Conservation (phyloP, 92 coral and sea anemone species). For the Diadumene lineata region DNA sequence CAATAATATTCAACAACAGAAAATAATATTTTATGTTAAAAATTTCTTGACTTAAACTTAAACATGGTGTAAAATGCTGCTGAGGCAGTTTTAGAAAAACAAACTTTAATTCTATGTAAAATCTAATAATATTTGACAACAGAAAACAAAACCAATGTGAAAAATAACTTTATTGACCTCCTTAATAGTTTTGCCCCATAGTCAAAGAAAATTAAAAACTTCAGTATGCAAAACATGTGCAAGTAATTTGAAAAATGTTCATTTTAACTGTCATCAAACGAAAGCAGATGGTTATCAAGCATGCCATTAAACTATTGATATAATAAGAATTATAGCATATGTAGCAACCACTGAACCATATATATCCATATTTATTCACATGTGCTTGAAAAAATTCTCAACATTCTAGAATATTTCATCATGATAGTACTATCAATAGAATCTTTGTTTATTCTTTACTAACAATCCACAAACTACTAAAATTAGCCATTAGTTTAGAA, state of each 20-base stretch:
- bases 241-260: background rate
- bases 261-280: background rate
- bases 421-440: background rate
- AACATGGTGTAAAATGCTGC: no score
- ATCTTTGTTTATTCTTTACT: background rate
- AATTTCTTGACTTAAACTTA: no score
- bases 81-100: no score
- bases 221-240: background rate
- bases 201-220: slow-evolving; percentile 3
- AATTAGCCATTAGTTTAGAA: background rate
- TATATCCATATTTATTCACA: background rate
- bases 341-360: background rate
- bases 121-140: background rate
- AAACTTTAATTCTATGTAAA: no score
- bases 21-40: no score
- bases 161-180: background rate
- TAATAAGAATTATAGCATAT: background rate
- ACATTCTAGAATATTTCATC: background rate
- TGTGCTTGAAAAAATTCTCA: no score
- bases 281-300: background rate
- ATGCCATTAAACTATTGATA: background rate
- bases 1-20: no score
- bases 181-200: background rate
- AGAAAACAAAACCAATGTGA: background rate
- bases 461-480: background rate